A percentile compares a stretch with the other conserved stretches of the same genome.
Evolutionary conservation across 2,797 vertebrate species (phyloP).

Genomic region (Nyctibius grandis): DNA sequence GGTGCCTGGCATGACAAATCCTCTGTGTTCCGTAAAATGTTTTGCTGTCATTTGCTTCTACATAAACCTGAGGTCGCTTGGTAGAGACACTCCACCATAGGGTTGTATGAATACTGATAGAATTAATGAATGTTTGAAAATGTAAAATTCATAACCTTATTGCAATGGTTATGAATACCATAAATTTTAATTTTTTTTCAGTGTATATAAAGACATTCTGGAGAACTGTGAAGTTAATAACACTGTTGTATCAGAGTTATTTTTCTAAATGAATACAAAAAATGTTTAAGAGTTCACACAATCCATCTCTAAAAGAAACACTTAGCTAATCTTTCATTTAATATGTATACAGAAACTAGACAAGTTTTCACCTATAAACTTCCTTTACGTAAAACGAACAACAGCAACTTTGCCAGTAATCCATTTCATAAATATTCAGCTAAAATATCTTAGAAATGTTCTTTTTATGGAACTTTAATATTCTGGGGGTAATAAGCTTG

Average conservation of each 20-base stretch:
- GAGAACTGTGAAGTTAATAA: not conserved
- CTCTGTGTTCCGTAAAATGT: not conserved
- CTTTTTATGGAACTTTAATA: not conserved
- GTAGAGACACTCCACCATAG: not conserved
- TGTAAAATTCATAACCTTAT: not conserved
- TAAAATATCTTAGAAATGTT: not conserved
- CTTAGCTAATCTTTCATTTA: not conserved
- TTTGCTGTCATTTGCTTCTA: not conserved
- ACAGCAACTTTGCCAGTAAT: not conserved
- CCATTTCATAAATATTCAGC: not conserved
- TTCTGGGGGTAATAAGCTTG: not conserved
- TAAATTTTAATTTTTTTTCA: not conserved
- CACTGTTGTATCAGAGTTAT: not conserved
- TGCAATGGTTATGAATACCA: not conserved
- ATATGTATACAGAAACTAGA: not conserved
- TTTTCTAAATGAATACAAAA: not conserved
- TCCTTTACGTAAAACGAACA: not conserved
- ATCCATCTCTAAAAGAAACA: not conserved
- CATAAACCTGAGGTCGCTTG: not conserved
- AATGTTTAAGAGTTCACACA: not conserved
- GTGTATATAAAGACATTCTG: not conserved
- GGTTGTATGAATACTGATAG: not conserved
- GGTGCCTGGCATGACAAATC: not conserved
- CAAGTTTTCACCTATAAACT: constrained; percentile 4
- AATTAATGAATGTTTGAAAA: not conserved